Evolutionary conservation across 1,140 invertebrate species (phyloP).

Genomic region (Apocrypta bakeri): DNA sequence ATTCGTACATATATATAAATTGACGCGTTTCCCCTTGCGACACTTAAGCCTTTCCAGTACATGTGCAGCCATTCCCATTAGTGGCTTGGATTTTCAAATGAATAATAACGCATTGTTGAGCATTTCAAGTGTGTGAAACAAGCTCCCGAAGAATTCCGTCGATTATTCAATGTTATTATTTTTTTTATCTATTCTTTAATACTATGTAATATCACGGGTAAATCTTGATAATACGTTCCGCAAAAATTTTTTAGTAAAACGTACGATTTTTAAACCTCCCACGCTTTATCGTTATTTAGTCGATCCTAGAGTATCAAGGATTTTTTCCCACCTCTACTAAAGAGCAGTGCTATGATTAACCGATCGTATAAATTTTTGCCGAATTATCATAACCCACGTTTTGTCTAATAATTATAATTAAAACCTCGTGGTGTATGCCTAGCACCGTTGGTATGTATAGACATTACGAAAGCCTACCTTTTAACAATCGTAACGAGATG

Average conservation of each 20-base stretch:
- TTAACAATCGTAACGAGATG: neutral
- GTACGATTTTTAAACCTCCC: too few species aligned
- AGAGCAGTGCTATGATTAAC: neutral
- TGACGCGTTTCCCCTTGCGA: slow-evolving; percentile 17
- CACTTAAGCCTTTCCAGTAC: neutral
- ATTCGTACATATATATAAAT: neutral
- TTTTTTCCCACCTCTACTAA: too few species aligned
- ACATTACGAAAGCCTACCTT: neutral
- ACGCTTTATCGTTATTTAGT: too few species aligned
- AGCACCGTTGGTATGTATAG: neutral
- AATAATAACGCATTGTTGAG: slow-evolving; percentile 10
- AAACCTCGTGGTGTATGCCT: neutral
- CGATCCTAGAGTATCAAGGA: too few species aligned
- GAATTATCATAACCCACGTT: neutral
- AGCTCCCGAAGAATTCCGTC: neutral
- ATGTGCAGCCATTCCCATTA: neutral
- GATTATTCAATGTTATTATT: neutral
- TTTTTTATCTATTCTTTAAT: too few species aligned
- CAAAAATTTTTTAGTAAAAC: too few species aligned
- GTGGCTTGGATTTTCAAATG: neutral
- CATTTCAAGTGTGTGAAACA: slow-evolving; percentile 23
- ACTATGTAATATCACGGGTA: too few species aligned
- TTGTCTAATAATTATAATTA: neutral
- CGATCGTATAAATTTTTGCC: neutral
- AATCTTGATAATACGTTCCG: too few species aligned